A percentile compares a stretch with the other conserved stretches of the same genome.
Conservation (phyloP, 1,140 invertebrate genomes). For the Zaprionus gabonicus region DNA sequence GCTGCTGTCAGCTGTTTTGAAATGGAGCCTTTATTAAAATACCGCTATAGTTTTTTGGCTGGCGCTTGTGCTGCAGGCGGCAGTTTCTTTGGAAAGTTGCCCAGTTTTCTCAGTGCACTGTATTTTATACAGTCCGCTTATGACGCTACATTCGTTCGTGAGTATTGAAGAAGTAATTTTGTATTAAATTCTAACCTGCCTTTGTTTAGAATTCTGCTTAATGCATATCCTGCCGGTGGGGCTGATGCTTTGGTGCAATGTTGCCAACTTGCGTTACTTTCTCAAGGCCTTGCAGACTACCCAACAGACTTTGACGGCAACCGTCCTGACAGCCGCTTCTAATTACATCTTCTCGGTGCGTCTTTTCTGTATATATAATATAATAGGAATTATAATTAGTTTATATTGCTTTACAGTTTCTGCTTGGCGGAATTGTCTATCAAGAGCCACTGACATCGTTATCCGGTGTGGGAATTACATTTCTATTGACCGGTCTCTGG, state of each 20-base stretch:
- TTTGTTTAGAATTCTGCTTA: constrained; percentile 44
- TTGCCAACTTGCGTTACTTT: constrained; percentile 86
- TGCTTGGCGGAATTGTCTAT: constrained; percentile 66
- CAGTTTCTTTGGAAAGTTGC: constrained; percentile 77
- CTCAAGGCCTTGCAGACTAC: constrained; percentile 86
- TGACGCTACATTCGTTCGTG: constrained; percentile 30
- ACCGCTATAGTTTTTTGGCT: constrained; percentile 74
- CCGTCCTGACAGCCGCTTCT: constrained; percentile 86
- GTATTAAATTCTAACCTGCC: background rate
- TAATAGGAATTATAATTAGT: background rate
- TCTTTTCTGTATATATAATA: background rate
- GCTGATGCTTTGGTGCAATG: constrained; percentile 86
- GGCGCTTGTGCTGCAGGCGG: constrained; percentile 75
- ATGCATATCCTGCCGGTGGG: constrained; percentile 68
- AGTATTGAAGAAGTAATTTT: background rate
- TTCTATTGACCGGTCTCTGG: constrained; percentile 73
- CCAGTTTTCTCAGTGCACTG: constrained; percentile 56
- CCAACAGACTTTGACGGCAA: constrained; percentile 86
- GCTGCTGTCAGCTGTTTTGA: background rate
- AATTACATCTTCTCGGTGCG: constrained; percentile 87
- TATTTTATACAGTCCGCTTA: constrained; percentile 24
- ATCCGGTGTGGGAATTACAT: constrained; percentile 62
- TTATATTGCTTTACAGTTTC: constrained; percentile 49
- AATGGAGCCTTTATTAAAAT: constrained; percentile 56
- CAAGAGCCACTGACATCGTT: constrained; percentile 57